phyloP scores from a whole-genome alignment of 2,797 vertebrate genomes.

The Anolis apletophallus region DNA sequence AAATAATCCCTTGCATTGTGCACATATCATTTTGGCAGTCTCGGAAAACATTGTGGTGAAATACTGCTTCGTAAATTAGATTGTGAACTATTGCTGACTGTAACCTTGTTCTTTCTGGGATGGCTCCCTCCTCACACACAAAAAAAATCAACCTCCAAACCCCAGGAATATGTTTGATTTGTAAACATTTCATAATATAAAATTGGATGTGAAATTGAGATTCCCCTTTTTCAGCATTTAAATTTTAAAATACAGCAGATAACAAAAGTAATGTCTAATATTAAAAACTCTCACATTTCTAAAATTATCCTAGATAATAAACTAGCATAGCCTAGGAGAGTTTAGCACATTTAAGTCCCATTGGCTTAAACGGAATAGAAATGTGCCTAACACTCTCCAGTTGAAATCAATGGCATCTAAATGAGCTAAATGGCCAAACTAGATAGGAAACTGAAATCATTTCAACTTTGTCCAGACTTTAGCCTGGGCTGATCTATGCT shows the following conservation, averaged over 20 bases:
- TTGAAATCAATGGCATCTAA: neutral
- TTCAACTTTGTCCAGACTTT: neutral
- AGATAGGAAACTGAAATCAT: neutral
- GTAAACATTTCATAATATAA: neutral
- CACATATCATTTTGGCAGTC: slow-evolving; percentile 16
- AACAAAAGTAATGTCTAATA: neutral
- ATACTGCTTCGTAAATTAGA: slow-evolving; percentile 27
- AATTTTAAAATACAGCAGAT: neutral
- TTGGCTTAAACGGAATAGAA: neutral
- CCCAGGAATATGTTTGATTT: neutral
- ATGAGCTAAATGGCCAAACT: neutral
- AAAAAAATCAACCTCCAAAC: too few relatives aligned
- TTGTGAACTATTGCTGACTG: slow-evolving; percentile 4
- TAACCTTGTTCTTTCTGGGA: neutral
- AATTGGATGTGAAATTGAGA: neutral
- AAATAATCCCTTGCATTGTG: slow-evolving; percentile 26
- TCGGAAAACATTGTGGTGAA: slow-evolving; percentile 30
- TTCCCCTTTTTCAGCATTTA: neutral
- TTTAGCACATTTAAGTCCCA: neutral
- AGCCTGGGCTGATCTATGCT: neutral
- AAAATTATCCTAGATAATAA: neutral
- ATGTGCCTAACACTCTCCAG: neutral
- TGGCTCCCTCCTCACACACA: neutral
- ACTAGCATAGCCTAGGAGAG: neutral
- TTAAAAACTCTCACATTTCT: neutral